A percentile compares a stretch with the other conserved stretches of the same genome.
Conservation (phyloP, 2,113 vertebrate species). For the Piliocolobus tephrosceles region DNA sequence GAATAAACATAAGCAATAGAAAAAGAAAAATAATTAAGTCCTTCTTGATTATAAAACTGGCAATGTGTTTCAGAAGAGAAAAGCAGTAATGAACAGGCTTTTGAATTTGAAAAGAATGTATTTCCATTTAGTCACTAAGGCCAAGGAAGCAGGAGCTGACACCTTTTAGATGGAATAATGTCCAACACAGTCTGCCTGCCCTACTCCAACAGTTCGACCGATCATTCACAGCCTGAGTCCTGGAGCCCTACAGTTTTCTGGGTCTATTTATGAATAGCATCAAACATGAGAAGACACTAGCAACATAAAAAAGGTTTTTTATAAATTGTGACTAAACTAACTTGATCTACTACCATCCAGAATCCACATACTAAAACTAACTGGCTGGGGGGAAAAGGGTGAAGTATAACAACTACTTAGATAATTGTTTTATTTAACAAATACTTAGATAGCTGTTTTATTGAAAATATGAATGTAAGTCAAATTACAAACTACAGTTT, state of each 20-base stretch:
- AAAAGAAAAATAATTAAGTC: slow-evolving; percentile 53
- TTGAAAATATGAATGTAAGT: not conserved
- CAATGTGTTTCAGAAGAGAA: slow-evolving; percentile 49
- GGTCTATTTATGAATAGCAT: not conserved
- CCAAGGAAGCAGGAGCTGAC: slow-evolving; percentile 58
- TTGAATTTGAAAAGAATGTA: slow-evolving; percentile 64
- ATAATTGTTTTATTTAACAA: not conserved
- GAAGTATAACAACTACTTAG: not conserved
- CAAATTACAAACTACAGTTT: not conserved
- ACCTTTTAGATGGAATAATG: slow-evolving; percentile 36
- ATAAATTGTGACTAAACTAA: not conserved
- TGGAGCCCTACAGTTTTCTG: not conserved
- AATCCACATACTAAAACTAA: not conserved
- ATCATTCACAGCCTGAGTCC: not conserved
- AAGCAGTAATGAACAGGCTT: slow-evolving; percentile 46
- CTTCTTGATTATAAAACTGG: slow-evolving; percentile 57
- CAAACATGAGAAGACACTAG: not conserved
- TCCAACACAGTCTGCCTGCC: not conserved
- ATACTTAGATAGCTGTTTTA: not conserved
- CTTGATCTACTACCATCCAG: not conserved
- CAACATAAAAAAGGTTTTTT: not conserved
- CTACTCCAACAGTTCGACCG: not conserved
- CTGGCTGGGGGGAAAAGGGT: no score
- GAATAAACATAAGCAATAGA: slow-evolving; percentile 55
- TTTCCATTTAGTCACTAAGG: slow-evolving; percentile 73